phyloP scores from a whole-genome alignment of 2,113 vertebrate species.

The Gopherus evgoodei region DNA sequence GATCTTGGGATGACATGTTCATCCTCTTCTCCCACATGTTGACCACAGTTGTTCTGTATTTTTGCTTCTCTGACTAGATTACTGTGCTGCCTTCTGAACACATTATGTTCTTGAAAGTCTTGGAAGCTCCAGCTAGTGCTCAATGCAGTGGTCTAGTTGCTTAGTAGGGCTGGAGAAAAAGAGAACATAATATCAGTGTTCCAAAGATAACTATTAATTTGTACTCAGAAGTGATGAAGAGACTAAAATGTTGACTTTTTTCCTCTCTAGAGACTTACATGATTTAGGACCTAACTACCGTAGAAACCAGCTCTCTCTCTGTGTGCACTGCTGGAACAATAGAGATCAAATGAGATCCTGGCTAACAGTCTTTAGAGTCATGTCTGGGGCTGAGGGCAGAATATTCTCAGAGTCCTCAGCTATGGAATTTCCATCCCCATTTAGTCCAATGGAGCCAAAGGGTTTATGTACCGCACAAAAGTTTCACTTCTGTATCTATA shows the following conservation, averaged over 20 bases:
- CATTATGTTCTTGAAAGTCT: slow-evolving; percentile 65
- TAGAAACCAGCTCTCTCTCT: not conserved
- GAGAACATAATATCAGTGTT: not conserved
- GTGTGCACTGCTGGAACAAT: not conserved
- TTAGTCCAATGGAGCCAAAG: not conserved
- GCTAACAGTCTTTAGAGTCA: not conserved
- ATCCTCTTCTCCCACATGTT: slow-evolving; percentile 48
- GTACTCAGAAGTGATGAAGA: not conserved
- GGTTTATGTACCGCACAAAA: not conserved
- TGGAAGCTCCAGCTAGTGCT: slow-evolving; percentile 67
- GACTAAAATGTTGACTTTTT: not conserved
- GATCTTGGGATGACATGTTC: not conserved
- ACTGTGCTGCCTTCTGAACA: slow-evolving; percentile 63
- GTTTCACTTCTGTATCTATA: not conserved
- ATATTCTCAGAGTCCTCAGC: not conserved
- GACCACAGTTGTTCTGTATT: slow-evolving; percentile 61
- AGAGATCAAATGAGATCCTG: not conserved
- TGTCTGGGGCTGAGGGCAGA: not conserved
- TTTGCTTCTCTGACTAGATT: slow-evolving; percentile 68
- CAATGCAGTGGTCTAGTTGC: slow-evolving; percentile 47
- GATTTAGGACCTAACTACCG: slow-evolving; percentile 18
- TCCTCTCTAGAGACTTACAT: not conserved
- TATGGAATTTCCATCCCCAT: not conserved
- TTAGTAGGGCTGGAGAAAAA: slow-evolving; percentile 29
- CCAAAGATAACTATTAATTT: not conserved